A percentile compares a stretch with the other conserved stretches of the same genome.
These are phyloP conservation scores for Tipula lateralis DNA, from an alignment of 2,888 invertebrate species.

Conservation along the genomic window DNA sequence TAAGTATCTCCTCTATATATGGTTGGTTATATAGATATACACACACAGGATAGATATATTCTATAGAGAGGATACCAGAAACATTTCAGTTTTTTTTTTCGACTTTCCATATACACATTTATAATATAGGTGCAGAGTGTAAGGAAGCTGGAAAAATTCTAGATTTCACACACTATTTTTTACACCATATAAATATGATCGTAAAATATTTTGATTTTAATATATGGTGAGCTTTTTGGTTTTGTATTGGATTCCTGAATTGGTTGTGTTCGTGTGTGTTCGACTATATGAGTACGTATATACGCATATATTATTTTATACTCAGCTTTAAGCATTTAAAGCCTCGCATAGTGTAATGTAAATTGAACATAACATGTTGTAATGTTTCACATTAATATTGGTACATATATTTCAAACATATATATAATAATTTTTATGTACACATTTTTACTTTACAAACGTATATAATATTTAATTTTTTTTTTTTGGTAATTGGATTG, in stretches of 20 bases:
- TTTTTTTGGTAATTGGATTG: not conserved
- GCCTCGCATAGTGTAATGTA: not conserved
- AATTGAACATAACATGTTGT: not conserved
- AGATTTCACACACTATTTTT: constrained; percentile 6
- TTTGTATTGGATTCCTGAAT: not conserved
- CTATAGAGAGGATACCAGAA: not conserved
- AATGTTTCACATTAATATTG: constrained; percentile 11
- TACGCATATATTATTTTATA: not conserved
- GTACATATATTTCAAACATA: not conserved
- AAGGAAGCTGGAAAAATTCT: not conserved
- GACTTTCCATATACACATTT: not conserved
- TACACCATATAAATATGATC: constrained; percentile 19
- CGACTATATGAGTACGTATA: not conserved
- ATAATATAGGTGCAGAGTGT: not conserved
- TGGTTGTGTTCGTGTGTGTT: not conserved
- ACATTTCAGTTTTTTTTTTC: not conserved
- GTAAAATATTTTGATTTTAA: constrained; percentile 14
- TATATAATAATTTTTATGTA: constrained; percentile 12
- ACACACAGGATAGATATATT: not conserved
- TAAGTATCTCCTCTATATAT: constrained; percentile 26
- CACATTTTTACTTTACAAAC: not conserved
- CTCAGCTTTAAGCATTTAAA: not conserved
- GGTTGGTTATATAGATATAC: not conserved
- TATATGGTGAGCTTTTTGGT: constrained; percentile 14
- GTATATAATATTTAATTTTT: not conserved